A percentile compares a stretch with the other conserved stretches of the same genome.
These are phyloP conservation scores for Catharus ustulatus DNA, from an alignment of 2,797 vertebrate species.

Conservation along the genomic window DNA sequence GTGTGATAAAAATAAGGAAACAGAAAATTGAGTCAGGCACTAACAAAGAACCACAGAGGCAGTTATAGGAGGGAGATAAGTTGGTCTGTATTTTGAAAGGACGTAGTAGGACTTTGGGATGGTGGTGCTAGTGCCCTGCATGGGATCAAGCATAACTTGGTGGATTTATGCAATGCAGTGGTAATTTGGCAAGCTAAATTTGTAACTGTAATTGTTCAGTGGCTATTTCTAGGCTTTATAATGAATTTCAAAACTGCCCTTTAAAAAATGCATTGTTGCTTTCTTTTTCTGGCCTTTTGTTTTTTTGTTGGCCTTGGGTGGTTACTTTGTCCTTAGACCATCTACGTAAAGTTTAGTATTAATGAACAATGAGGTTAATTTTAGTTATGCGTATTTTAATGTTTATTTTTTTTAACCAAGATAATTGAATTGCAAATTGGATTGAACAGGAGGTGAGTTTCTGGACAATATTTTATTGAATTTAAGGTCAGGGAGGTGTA, in stretches of 20 bases:
- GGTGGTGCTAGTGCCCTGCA: background rate
- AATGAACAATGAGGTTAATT: background rate
- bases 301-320: background rate
- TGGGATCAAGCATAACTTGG: background rate
- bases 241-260: background rate
- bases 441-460: background rate
- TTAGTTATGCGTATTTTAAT: background rate
- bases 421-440: background rate
- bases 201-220: background rate
- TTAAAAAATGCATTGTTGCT: background rate
- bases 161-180: background rate
- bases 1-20: background rate
- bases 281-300: background rate
- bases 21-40: background rate
- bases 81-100: background rate
- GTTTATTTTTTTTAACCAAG: background rate
- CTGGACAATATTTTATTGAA: background rate
- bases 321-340: background rate
- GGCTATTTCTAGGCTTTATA: background rate
- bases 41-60: background rate
- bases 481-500: background rate
- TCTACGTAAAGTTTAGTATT: background rate
- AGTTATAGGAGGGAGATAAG: background rate
- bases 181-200: constrained; percentile 3
- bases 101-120: background rate